These are phyloP conservation scores for Myiotriccus ornatus DNA, from an alignment of 2,797 vertebrate genomes.

Conservation along the genomic window DNA sequence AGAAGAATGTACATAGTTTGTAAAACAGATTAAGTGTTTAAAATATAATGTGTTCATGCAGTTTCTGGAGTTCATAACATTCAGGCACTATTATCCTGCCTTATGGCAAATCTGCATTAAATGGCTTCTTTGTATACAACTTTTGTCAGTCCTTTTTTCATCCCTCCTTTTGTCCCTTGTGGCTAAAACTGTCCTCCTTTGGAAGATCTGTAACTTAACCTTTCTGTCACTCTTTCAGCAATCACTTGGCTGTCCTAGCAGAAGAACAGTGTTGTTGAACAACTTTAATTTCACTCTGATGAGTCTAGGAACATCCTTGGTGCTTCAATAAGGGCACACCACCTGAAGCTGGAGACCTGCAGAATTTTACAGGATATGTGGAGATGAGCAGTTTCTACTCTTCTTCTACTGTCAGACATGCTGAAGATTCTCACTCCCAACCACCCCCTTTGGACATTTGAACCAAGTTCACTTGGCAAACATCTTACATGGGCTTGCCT, in stretches of 20 bases:
- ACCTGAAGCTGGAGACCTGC: not conserved
- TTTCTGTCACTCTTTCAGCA: not conserved
- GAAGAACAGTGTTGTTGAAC: not conserved
- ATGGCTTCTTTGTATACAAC: conserved; percentile 33
- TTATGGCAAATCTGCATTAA: conserved; percentile 69
- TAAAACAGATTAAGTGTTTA: conserved; percentile 76
- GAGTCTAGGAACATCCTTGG: not conserved
- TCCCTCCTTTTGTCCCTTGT: not conserved
- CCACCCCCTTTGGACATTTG: not conserved
- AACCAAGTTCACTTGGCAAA: not conserved
- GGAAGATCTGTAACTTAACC: not conserved
- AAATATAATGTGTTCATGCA: conserved; percentile 72
- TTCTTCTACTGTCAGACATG: not conserved
- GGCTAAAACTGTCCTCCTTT: not conserved
- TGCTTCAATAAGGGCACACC: not conserved
- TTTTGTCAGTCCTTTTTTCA: not conserved
- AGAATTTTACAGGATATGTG: not conserved
- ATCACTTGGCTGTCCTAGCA: not conserved
- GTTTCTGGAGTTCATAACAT: conserved; percentile 68
- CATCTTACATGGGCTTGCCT: not conserved
- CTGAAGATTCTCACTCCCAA: not conserved
- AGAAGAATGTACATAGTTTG: conserved; percentile 74
- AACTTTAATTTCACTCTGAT: not conserved
- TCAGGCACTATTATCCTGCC: conserved; percentile 58
- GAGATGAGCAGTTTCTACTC: not conserved